Evolutionary conservation across 2,113 vertebrate genomes (phyloP).

Genomic region (Trinectes maculatus): DNA sequence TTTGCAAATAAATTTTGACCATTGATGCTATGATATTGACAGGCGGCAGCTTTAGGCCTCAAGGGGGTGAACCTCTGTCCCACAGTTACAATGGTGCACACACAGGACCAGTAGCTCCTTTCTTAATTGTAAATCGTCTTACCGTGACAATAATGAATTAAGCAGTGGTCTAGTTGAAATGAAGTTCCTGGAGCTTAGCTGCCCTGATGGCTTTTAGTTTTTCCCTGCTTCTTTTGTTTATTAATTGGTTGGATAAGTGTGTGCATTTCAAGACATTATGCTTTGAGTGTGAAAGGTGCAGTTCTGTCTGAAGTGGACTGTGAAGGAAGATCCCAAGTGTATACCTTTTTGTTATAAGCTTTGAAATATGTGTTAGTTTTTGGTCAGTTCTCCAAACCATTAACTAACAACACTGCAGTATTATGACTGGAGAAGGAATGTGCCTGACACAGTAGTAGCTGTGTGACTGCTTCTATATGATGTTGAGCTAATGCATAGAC

Average conservation of each 20-base stretch:
- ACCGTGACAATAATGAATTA: conserved; percentile 63
- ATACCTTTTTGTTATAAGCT: conserved; percentile 35
- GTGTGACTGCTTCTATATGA: not conserved
- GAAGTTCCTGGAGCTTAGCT: conserved; percentile 63
- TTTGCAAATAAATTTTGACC: conserved; percentile 60
- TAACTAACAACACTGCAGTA: conserved; percentile 4
- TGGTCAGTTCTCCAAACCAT: conserved; percentile 30
- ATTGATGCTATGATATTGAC: conserved; percentile 67
- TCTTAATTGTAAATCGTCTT: conserved; percentile 66
- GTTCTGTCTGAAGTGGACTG: conserved; percentile 11
- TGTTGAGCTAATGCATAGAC: not conserved
- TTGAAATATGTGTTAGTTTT: conserved; percentile 53
- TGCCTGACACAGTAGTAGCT: not conserved
- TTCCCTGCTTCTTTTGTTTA: conserved; percentile 43
- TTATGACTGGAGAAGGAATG: conserved; percentile 10
- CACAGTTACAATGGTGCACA: conserved; percentile 28
- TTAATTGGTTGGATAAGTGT: conserved; percentile 48
- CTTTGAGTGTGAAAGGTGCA: conserved; percentile 6
- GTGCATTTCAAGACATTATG: conserved; percentile 31
- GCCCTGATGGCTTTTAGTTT: conserved; percentile 42
- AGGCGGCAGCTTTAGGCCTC: conserved; percentile 51
- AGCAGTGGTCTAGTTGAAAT: conserved; percentile 38
- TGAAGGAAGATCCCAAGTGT: conserved; percentile 18
- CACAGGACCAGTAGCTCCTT: conserved; percentile 14
- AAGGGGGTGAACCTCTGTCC: conserved; percentile 27